phyloP scores from a whole-genome alignment of 2,797 vertebrate genomes.

The Pantherophis vulpinus region DNA sequence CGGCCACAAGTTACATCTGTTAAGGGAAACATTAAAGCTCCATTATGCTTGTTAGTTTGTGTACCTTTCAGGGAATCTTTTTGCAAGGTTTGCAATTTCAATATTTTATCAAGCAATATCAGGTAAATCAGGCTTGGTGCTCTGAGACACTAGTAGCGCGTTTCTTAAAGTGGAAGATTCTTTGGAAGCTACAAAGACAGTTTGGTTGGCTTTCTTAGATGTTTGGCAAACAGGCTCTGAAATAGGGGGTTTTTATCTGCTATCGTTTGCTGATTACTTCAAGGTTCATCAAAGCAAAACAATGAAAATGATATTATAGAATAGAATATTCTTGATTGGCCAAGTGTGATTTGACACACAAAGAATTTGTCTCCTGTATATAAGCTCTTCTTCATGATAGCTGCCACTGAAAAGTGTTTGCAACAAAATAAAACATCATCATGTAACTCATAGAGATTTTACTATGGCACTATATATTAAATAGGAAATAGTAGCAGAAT shows the following conservation, averaged over 20 bases:
- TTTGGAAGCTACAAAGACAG: slow-evolving; percentile 37
- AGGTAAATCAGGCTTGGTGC: slow-evolving; percentile 51
- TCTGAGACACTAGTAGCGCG: slow-evolving; percentile 53
- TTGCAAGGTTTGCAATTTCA: slow-evolving; percentile 52
- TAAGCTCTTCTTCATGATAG: background rate
- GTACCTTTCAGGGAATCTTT: slow-evolving; percentile 57
- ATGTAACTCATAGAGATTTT: background rate
- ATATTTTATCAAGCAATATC: slow-evolving; percentile 35
- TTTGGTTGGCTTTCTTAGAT: slow-evolving; percentile 29
- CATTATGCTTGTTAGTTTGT: slow-evolving; percentile 64
- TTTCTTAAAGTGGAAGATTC: slow-evolving; percentile 55
- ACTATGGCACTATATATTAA: too few relatives aligned
- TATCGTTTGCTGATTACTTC: slow-evolving; percentile 41
- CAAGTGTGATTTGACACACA: background rate
- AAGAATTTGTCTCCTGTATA: background rate
- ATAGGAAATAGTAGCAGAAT: too few relatives aligned
- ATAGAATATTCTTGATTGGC: background rate
- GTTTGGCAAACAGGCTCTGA: slow-evolving; percentile 56
- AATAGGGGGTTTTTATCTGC: slow-evolving; percentile 42
- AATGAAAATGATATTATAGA: background rate
- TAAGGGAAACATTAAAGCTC: slow-evolving; percentile 62
- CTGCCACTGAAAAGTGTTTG: background rate
- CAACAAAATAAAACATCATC: background rate
- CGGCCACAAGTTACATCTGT: slow-evolving; percentile 45
- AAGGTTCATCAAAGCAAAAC: slow-evolving; percentile 44